phyloP scores from a whole-genome alignment of 2,888 invertebrate genomes.

The Agrotis exclamationis region DNA sequence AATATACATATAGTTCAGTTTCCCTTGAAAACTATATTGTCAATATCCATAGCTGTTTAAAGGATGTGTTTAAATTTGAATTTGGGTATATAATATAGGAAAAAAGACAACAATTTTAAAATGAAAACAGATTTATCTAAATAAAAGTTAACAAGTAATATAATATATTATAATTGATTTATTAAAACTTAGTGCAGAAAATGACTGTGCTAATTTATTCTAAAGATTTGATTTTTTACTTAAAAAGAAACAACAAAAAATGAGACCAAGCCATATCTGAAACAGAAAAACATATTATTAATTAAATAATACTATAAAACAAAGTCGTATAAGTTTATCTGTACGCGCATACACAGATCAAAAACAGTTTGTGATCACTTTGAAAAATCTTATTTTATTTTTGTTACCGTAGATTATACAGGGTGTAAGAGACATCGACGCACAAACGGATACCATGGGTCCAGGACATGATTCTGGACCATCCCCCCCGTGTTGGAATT shows the following conservation, averaged over 20 bases:
- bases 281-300: constrained; percentile 36
- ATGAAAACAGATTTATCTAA: constrained; percentile 49
- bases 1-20: background rate
- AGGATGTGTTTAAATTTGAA: no score
- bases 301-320: background rate
- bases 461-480: no score
- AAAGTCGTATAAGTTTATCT: no score
- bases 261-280: constrained; percentile 62
- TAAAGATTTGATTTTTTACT: constrained; percentile 5
- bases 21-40: background rate
- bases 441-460: no score
- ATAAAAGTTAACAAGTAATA: constrained; percentile 35
- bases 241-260: constrained; percentile 60
- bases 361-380: no score
- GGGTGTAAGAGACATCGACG: no score
- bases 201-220: constrained; percentile 9
- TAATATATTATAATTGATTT: constrained; percentile 31
- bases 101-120: constrained; percentile 30
- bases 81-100: background rate
- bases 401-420: no score
- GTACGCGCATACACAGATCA: no score
- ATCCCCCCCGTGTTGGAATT: no score
- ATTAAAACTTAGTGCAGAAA: constrained; percentile 19
- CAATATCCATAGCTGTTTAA: background rate
- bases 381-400: no score